These are phyloP conservation scores for Synergus laeviventris DNA, from an alignment of 2,888 invertebrate genomes.

Conservation along the genomic window DNA sequence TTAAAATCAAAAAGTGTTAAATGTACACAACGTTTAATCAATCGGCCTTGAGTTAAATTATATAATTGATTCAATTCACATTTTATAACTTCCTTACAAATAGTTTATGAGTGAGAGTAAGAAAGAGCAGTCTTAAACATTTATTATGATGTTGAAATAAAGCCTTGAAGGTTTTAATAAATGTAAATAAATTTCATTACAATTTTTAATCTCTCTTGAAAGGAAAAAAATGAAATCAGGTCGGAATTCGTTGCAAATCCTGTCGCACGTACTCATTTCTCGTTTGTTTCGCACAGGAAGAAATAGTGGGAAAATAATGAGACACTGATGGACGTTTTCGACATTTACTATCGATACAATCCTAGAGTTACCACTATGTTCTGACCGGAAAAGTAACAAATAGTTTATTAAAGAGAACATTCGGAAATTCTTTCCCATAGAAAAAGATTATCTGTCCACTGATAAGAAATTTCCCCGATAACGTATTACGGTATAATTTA, in stretches of 20 bases:
- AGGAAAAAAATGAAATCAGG: conserved; percentile 25
- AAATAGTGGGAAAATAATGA: conserved; percentile 38
- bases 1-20: neutral
- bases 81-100: neutral
- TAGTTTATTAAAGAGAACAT: neutral
- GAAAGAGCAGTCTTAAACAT: neutral
- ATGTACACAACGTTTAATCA: neutral
- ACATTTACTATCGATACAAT: conserved; percentile 30
- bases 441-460: neutral
- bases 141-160: conserved; percentile 23
- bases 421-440: neutral
- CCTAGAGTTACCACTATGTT: neutral
- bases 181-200: conserved; percentile 28
- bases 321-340: conserved; percentile 33
- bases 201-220: conserved; percentile 35
- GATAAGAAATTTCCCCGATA: neutral
- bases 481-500: neutral
- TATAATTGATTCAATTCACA: neutral
- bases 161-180: conserved; percentile 32
- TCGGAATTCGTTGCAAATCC: conserved; percentile 39
- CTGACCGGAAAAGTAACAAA: conserved; percentile 7
- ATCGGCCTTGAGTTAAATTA: neutral
- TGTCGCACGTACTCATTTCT: conserved; percentile 40
- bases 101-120: neutral
- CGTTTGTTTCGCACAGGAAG: conserved; percentile 22